These are phyloP conservation scores for Araneus ventricosus DNA, from an alignment of 1,140 invertebrate species.

Conservation along the genomic window DNA sequence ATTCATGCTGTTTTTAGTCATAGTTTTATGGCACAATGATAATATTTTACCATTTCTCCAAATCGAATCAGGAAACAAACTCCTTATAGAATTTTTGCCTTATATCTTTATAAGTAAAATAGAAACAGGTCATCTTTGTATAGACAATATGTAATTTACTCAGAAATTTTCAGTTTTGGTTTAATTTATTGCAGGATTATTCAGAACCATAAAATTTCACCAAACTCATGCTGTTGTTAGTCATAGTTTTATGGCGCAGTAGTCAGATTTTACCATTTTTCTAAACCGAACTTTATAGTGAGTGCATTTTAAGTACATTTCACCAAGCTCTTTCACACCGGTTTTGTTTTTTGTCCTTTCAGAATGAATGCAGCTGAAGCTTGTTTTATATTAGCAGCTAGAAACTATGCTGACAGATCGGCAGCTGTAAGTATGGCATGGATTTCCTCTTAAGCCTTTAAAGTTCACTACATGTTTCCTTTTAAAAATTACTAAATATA, in stretches of 20 bases:
- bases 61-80: no score
- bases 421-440: slow-evolving; percentile 85
- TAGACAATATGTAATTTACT: no score
- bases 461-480: no score
- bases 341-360: slow-evolving; percentile 81
- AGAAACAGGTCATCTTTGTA: no score
- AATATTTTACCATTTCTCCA: not conserved
- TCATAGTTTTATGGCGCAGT: not conserved
- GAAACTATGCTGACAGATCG: slow-evolving; percentile 96
- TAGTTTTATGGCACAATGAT: not conserved
- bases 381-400: slow-evolving; percentile 95
- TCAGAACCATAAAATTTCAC: not conserved
- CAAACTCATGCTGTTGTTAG: no score
- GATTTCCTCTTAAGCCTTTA: not conserved
- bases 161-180: no score
- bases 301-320: not conserved
- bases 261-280: not conserved
- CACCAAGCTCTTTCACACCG: no score
- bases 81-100: not conserved
- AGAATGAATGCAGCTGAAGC: slow-evolving; percentile 98
- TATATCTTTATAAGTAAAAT: no score
- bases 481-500: no score
- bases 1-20: no score
- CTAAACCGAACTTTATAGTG: no score
- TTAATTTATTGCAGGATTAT: not conserved